Base-by-base conservation (phyloP, 2,888 invertebrate species). In the Aspidiotus destructor region DNA sequence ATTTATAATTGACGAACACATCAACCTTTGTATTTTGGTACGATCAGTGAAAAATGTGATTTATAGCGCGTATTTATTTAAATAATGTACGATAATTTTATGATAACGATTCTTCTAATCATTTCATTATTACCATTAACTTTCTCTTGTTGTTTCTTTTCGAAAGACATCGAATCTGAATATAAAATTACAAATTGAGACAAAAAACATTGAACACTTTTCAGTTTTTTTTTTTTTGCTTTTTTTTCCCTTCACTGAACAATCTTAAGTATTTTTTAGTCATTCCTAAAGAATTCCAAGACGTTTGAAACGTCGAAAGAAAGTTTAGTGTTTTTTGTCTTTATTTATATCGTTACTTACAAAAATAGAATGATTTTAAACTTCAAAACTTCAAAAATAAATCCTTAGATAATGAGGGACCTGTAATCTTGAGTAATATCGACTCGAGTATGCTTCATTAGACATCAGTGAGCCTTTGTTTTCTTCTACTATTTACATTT, bases 401-500 rank as follows among this genome's bases (percentile, higher is more conserved):
- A 52, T 52, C n/a, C 52, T n/a, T 5, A 52, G 52, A 15, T 55
- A 58, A 58, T 40, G 40, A 58, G 58, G 58, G 58, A 58, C 58
- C 58, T 40, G 16, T 28, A 16, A 58, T 11, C 10, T 17, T 28
- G 28, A 28, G 28, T 3, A 28, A 28, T 28, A 28, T 28, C 28
- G 5, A 28, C 28, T 28, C 28, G 28, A 8, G 28, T 48, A 58
- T 28, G 58, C 58, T 58, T 58, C 28, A 28, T 28, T 58, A 58
- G 58, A 11, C 58, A 58, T 58, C 28, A 28, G 28, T 58, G 58
- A 58, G 58, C 28, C 58, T 58, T 58, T 58, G 16, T 58, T 58
- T 58, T 13, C 28, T 28, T 28, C 13, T 28, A 58, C 17, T 28
- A 40, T 58, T 58, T 58, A 58, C 58, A 58, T 40, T 58, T 58